A percentile compares a stretch with the other conserved stretches of the same genome.
These are phyloP conservation scores for Dromococcyx pavoninus DNA, from an alignment of 2,797 vertebrate genomes.

Conservation along the genomic window DNA sequence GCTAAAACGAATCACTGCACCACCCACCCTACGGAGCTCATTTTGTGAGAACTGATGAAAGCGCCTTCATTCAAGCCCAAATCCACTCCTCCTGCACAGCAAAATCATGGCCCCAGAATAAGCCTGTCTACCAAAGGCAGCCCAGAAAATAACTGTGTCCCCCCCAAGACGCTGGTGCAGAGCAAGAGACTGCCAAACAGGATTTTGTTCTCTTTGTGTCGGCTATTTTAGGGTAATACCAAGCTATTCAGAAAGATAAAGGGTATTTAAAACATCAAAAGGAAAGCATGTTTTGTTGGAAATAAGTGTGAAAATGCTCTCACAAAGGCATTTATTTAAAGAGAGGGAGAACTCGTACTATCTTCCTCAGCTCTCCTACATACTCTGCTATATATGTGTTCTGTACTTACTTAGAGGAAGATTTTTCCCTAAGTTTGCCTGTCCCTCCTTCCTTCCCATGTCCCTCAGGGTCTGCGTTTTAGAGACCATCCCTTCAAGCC, in stretches of 20 bases:
- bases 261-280: neutral
- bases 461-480: neutral
- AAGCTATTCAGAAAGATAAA: neutral
- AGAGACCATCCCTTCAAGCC: neutral
- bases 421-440: neutral
- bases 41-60: neutral
- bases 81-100: neutral
- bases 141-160: neutral
- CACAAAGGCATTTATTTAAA: neutral
- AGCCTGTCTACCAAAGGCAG: neutral
- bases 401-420: neutral
- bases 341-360: neutral
- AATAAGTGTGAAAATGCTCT: neutral
- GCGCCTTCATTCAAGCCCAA: neutral
- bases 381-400: neutral
- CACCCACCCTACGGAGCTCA: neutral
- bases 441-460: neutral
- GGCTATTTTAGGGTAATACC: neutral
- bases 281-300: neutral
- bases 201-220: neutral
- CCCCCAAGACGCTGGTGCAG: neutral
- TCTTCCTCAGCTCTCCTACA: neutral
- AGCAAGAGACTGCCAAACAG: neutral
- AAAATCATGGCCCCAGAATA: neutral
- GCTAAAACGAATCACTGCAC: neutral